Evolutionary conservation across 1,140 invertebrate genomes (phyloP).

Genomic region (Temnothorax curvispinosus): DNA sequence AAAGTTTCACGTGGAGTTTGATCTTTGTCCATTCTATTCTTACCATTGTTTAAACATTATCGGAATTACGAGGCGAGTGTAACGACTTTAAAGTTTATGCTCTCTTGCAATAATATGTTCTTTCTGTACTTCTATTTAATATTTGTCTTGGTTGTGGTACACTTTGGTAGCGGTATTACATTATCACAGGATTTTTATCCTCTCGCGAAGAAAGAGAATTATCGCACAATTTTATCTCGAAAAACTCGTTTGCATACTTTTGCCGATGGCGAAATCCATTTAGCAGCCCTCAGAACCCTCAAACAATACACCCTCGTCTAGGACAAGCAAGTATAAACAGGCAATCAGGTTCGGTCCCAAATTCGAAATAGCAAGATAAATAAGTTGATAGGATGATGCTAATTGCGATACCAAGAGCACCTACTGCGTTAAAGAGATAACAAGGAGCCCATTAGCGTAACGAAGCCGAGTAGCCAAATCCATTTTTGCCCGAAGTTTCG

Average conservation of each 20-base stretch:
- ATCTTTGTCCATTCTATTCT: slow-evolving; percentile 49
- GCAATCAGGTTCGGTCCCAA: slow-evolving; percentile 48
- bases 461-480: slow-evolving; percentile 53
- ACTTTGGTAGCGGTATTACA: neutral
- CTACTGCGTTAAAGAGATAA: slow-evolving; percentile 64
- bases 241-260: slow-evolving; percentile 46
- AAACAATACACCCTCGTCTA: slow-evolving; percentile 18
- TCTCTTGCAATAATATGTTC: slow-evolving; percentile 12
- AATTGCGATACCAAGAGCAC: slow-evolving; percentile 64
- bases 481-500: slow-evolving; percentile 62
- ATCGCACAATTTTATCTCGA: slow-evolving; percentile 49
- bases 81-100: slow-evolving; percentile 21
- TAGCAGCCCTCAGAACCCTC: slow-evolving; percentile 11
- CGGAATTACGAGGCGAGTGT: slow-evolving; percentile 1
- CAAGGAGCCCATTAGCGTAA: slow-evolving; percentile 57
- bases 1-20: slow-evolving; percentile 7
- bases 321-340: slow-evolving; percentile 44
- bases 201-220: slow-evolving; percentile 32
- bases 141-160: slow-evolving; percentile 8
- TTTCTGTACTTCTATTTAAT: slow-evolving; percentile 48
- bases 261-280: slow-evolving; percentile 27
- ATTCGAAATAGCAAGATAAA: slow-evolving; percentile 68
- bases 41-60: slow-evolving; percentile 49
- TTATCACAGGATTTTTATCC: slow-evolving; percentile 37
- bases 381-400: slow-evolving; percentile 60